Evolutionary conservation across 2,797 vertebrate genomes (phyloP).

Genomic region (Crenichthys baileyi): DNA sequence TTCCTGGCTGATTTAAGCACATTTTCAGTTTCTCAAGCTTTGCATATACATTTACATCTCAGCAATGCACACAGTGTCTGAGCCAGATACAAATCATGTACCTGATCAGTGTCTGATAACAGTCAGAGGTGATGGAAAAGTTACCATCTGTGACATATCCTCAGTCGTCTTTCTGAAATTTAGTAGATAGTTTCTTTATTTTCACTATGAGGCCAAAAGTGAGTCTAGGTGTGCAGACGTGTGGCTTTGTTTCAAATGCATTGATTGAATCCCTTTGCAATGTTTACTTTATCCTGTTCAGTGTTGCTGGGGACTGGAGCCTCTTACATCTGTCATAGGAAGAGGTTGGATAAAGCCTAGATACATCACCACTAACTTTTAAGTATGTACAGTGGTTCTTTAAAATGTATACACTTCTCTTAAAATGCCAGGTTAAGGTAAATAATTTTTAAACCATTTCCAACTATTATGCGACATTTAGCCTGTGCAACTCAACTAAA

Average conservation of each 20-base stretch:
- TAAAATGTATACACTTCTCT: not conserved
- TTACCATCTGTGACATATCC: not conserved
- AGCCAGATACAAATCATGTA: not conserved
- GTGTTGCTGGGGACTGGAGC: not conserved
- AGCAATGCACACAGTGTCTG: not conserved
- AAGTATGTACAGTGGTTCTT: not conserved
- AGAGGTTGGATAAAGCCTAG: not conserved
- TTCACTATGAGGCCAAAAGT: not conserved
- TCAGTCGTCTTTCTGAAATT: not conserved
- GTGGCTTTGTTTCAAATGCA: not conserved
- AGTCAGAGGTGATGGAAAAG: not conserved
- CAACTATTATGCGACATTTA: not conserved
- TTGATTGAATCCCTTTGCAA: not conserved
- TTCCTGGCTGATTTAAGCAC: not conserved
- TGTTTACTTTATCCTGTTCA: not conserved
- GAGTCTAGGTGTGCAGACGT: not conserved
- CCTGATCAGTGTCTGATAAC: not conserved
- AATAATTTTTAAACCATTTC: not conserved
- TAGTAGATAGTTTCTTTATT: not conserved
- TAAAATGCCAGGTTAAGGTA: not conserved
- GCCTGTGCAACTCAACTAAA: not conserved
- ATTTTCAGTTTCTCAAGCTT: not conserved
- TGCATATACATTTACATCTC: not conserved
- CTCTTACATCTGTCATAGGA: not conserved
- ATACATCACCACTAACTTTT: not conserved